Evolutionary conservation across 2,888 invertebrate species (phyloP).

Genomic region (Monoplex corrugatus): DNA sequence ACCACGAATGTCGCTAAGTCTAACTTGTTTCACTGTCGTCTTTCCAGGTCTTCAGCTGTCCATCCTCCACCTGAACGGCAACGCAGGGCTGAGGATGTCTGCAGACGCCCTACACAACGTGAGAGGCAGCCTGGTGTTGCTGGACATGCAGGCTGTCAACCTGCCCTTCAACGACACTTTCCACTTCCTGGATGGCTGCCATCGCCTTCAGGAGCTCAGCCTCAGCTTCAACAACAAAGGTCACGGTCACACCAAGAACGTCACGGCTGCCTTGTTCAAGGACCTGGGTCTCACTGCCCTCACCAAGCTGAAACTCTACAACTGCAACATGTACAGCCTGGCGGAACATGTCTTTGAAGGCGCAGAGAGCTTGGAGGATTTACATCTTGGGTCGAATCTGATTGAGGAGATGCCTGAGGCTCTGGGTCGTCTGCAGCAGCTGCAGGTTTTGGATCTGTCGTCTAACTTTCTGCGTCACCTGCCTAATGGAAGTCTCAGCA

Average conservation of each 20-base stretch:
- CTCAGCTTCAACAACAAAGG: conserved; percentile 56
- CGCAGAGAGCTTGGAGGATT: conserved; percentile 39
- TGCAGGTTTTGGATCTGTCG: conserved; percentile 47
- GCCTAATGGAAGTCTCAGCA: conserved; percentile 47
- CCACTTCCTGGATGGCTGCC: conserved; percentile 44
- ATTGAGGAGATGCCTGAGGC: conserved; percentile 36
- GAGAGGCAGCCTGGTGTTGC: conserved; percentile 36
- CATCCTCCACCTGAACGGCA: conserved; percentile 53
- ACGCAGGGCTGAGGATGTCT: conserved; percentile 37
- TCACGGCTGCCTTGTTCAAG: conserved; percentile 40
- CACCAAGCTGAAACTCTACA: conserved; percentile 48
- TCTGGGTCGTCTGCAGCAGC: conserved; percentile 32
- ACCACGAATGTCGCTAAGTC: too few species aligned
- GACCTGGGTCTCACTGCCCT: conserved; percentile 47
- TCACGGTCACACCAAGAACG: not conserved
- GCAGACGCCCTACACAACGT: conserved; percentile 52
- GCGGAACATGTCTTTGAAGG: conserved; percentile 48
- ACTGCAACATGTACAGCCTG: conserved; percentile 50
- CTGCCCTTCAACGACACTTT: conserved; percentile 51
- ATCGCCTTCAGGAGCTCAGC: conserved; percentile 51
- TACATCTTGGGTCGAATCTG: conserved; percentile 50
- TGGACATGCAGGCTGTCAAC: conserved; percentile 52
- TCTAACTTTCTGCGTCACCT: conserved; percentile 48
- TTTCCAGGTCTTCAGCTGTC: conserved; percentile 47
- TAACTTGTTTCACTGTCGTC: too few species aligned